These are phyloP conservation scores for Pterois miles DNA, from an alignment of 2,797 vertebrate genomes.

Conservation along the genomic window DNA sequence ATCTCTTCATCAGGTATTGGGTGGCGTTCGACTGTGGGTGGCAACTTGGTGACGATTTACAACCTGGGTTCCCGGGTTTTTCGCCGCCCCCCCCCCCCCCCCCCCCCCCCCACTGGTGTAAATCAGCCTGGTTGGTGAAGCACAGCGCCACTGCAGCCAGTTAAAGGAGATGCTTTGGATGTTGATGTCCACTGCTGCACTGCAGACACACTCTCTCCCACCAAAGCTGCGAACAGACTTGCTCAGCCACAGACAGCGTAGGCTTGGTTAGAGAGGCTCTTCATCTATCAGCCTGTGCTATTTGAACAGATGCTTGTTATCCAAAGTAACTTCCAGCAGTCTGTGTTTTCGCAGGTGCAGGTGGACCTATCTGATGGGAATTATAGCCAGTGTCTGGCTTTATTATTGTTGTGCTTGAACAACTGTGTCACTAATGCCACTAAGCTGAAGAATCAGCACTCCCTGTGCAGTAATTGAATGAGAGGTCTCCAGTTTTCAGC, in stretches of 20 bases:
- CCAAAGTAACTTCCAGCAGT: constrained; percentile 37
- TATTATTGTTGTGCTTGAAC: constrained; percentile 8
- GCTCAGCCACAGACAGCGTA: constrained; percentile 59
- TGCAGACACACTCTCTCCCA: constrained; percentile 67
- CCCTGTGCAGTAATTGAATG: constrained; percentile 8
- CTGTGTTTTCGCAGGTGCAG: constrained; percentile 42
- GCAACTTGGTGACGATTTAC: constrained; percentile 61
- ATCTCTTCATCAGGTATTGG: constrained; percentile 39
- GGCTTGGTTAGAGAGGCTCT: constrained; percentile 56
- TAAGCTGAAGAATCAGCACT: constrained; percentile 1
- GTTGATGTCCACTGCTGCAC: constrained; percentile 76
- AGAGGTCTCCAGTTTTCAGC: background rate
- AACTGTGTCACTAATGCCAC: constrained; percentile 20
- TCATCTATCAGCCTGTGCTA: constrained; percentile 32
- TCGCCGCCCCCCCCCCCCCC: background rate
- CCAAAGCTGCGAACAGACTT: constrained; percentile 40
- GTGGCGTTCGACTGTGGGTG: constrained; percentile 51
- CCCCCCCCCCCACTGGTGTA: constrained; percentile 29
- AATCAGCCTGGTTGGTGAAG: constrained; percentile 46
- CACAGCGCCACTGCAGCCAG: constrained; percentile 56
- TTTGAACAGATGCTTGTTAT: constrained; percentile 67
- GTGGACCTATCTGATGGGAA: constrained; percentile 10
- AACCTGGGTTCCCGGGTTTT: constrained; percentile 44
- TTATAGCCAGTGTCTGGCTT: background rate
- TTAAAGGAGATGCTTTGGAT: constrained; percentile 56